Conservation (phyloP, 2,797 vertebrate genomes). For the Iguana delicatissima region DNA sequence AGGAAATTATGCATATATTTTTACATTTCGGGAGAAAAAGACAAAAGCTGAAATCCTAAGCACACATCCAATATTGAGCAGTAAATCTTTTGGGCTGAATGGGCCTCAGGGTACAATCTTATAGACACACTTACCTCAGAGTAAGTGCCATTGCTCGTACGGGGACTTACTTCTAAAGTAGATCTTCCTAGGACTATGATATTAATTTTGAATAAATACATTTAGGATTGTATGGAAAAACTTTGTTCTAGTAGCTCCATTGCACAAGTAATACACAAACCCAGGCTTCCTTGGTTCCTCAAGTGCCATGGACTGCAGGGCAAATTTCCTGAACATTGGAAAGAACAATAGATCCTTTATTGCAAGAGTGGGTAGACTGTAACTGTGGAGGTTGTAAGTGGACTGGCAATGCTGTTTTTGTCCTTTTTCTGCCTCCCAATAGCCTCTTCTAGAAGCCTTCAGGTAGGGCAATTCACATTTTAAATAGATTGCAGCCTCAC, state of each 20-base stretch:
- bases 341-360: not conserved
- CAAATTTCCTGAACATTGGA: not conserved
- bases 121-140: too few relatives aligned
- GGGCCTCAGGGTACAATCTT: too few relatives aligned
- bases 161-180: not conserved
- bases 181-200: not conserved
- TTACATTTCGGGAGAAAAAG: not conserved
- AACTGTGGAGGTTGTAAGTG: too few relatives aligned
- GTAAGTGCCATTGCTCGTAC: not conserved
- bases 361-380: too few relatives aligned
- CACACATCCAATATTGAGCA: not conserved
- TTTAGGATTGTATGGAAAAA: not conserved
- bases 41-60: not conserved
- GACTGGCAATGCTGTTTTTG: too few relatives aligned
- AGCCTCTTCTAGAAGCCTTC: too few relatives aligned
- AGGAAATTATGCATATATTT: not conserved
- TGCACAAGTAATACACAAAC: too few relatives aligned
- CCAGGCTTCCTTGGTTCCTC: not conserved
- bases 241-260: not conserved
- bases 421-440: too few relatives aligned
- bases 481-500: too few relatives aligned
- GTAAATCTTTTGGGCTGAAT: not conserved
- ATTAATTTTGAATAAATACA: not conserved
- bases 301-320: not conserved
- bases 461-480: too few relatives aligned